Base-by-base conservation (phyloP, 2,797 vertebrate genomes). In the Pagetopsis macropterus region DNA sequence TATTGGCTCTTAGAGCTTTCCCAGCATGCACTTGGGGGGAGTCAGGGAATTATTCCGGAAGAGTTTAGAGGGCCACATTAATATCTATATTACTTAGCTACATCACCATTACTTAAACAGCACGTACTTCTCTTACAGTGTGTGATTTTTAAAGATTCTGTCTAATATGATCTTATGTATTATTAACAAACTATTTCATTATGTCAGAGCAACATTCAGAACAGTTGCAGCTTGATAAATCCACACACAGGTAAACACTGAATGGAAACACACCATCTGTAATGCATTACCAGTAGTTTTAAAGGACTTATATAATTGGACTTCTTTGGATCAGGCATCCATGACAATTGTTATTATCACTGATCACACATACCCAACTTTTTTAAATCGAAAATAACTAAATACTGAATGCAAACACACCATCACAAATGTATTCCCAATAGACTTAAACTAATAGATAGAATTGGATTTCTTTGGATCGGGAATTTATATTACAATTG, bases 21-120 rank as follows among this genome's bases (percentile, higher is more conserved):
- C 56, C 83, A 65, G 62, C 51, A 86, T 87, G 68, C 74, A 75
- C 44, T 41, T 9, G 61, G 11, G 12, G 17, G 68, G 13, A 59
- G 48, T 51, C 48, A 31, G 12, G 31, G 40, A 75, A 72, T 50
- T 27, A 57, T 63, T 62, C 43, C 7, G 3, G 5, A 50, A 37
- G 23, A 15, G 43, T 48, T 67, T 23, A 49, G 48, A 76, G 50
- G 76, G 37, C 63, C 54, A 43, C 12, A 67, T 44, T 68, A 63
- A 75, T 76, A 50, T 60, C 14, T 65, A 2, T 49, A 64, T 37
- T 76, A n/a, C 3, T 72, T 68, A 59, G 50, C 70, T 70, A 52
- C 44, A n/a, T 10, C 61, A 55, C 75, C 43, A 70, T 54, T 44
- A 59, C 72, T 79, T 43, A 79, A 52, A 61, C 44, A 73, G 72